A percentile compares a stretch with the other conserved stretches of the same genome.
Evolutionary conservation across 1,140 invertebrate species (phyloP).

Genomic region (Camponotus pennsylvanicus): DNA sequence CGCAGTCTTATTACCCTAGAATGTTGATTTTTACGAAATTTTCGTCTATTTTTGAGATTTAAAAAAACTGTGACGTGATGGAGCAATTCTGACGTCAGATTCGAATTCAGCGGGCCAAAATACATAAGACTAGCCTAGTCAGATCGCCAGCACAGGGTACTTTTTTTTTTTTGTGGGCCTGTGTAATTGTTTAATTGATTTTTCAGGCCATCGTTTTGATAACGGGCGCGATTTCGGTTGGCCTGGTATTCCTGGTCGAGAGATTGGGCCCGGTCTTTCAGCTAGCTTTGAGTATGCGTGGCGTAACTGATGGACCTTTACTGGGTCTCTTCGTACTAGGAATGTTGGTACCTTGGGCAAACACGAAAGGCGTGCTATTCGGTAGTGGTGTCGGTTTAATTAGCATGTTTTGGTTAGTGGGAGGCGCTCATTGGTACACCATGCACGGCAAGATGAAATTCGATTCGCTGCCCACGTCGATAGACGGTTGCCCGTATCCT

Average conservation of each 20-base stretch:
- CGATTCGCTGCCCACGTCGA: constrained; percentile 77
- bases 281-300: constrained; percentile 84
- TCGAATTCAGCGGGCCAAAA: too few relatives aligned
- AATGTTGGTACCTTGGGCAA: constrained; percentile 86
- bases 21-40: too few relatives aligned
- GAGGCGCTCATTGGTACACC: constrained; percentile 86
- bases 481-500: constrained; percentile 80
- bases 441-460: constrained; percentile 77
- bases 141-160: too few relatives aligned
- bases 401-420: constrained; percentile 87
- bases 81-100: too few relatives aligned
- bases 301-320: constrained; percentile 86
- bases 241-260: constrained; percentile 85
- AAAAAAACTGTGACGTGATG: too few relatives aligned
- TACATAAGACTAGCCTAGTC: too few relatives aligned
- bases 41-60: too few relatives aligned
- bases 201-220: constrained; percentile 79
- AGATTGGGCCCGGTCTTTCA: constrained; percentile 82
- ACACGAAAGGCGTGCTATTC: constrained; percentile 85
- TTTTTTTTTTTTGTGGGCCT: too few relatives aligned
- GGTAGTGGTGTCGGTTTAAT: constrained; percentile 85
- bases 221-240: constrained; percentile 84
- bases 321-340: constrained; percentile 87
- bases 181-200: not conserved
- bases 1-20: too few relatives aligned